Percentiles rank a stretch among this genome's conserved stretches.
phyloP scores from a whole-genome alignment of 1,140 invertebrate genomes.

The Drosophila pruinosa region DNA sequence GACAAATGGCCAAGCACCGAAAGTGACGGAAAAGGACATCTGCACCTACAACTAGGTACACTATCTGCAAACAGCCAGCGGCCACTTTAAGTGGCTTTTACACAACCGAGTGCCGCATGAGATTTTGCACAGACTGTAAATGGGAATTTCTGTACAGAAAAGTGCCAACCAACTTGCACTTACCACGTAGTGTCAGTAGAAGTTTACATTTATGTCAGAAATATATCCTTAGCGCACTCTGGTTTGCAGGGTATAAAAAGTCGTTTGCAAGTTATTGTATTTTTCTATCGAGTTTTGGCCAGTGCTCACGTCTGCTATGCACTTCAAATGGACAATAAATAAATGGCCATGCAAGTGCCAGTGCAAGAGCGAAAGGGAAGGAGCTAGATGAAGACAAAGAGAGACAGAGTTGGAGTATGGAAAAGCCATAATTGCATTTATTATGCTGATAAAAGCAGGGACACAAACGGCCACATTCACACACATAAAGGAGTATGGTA shows the following conservation, averaged over 20 bases:
- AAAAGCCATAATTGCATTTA: conserved; percentile 82
- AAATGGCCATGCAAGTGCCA: conserved; percentile 38
- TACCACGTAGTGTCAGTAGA: background rate
- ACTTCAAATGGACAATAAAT: conserved; percentile 62
- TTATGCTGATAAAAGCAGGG: conserved; percentile 80
- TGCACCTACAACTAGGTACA: background rate
- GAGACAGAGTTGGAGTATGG: conserved; percentile 29
- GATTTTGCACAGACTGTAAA: background rate
- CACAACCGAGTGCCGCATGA: conserved; percentile 4
- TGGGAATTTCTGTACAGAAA: background rate
- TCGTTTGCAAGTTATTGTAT: conserved; percentile 59
- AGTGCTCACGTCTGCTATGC: conserved; percentile 45
- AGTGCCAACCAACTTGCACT: background rate
- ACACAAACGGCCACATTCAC: conserved; percentile 32
- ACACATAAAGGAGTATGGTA: too few relatives aligned
- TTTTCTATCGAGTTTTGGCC: conserved; percentile 60
- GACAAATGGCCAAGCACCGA: background rate
- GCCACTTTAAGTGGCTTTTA: conserved; percentile 66
- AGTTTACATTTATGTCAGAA: background rate
- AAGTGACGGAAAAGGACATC: conserved; percentile 20
- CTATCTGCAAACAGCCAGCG: background rate
- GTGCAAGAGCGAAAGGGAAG: background rate
- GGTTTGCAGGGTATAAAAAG: conserved; percentile 15
- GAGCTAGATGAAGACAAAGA: background rate
- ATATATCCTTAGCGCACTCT: background rate